Percentiles rank a stretch among this genome's conserved stretches.
Conservation (phyloP, 2,888 invertebrate species). For the Drosophila tanythrix region DNA sequence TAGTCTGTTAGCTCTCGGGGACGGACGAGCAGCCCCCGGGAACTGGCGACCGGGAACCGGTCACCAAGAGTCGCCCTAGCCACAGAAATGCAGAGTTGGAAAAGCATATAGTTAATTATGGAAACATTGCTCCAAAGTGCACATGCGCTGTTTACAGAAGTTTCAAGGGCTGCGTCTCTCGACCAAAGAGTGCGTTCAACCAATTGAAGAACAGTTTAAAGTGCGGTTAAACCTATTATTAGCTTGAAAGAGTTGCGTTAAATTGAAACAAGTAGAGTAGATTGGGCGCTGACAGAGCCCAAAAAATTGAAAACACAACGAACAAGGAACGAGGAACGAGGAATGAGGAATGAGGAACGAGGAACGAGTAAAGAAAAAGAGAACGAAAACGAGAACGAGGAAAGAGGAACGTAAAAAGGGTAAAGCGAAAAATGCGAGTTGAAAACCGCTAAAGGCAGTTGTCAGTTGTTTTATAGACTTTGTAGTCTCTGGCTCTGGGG, state of each 20-base stretch:
- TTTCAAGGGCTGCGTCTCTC: conserved; percentile 22
- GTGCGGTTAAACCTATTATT: conserved; percentile 81
- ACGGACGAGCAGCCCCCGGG: neutral
- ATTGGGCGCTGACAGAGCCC: conserved; percentile 45
- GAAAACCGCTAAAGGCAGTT: conserved; percentile 75
- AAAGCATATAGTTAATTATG: conserved; percentile 78
- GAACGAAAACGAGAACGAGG: neutral
- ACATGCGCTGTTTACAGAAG: conserved; percentile 61
- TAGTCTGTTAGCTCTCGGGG: neutral
- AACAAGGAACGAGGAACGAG: conserved; percentile 1
- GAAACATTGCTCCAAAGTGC: conserved; percentile 68
- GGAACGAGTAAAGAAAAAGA: neutral
- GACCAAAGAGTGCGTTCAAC: conserved; percentile 48
- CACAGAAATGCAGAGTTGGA: conserved; percentile 56
- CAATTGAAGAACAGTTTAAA: conserved; percentile 77
- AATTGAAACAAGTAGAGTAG: conserved; percentile 69
- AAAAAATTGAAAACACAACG: conserved; percentile 18
- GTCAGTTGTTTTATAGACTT: conserved; percentile 46
- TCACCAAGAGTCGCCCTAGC: conserved; percentile 10
- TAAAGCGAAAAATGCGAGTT: conserved; percentile 42
- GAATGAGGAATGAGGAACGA: neutral
- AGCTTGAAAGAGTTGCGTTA: conserved; percentile 68
- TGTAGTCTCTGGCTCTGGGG: conserved; percentile 25
- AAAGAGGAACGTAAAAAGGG: conserved; percentile 46
- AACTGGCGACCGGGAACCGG: neutral